A percentile compares a stretch with the other conserved stretches of the same genome.
Conservation (phyloP, 2,797 vertebrate genomes). For the Anguilla megastoma region DNA sequence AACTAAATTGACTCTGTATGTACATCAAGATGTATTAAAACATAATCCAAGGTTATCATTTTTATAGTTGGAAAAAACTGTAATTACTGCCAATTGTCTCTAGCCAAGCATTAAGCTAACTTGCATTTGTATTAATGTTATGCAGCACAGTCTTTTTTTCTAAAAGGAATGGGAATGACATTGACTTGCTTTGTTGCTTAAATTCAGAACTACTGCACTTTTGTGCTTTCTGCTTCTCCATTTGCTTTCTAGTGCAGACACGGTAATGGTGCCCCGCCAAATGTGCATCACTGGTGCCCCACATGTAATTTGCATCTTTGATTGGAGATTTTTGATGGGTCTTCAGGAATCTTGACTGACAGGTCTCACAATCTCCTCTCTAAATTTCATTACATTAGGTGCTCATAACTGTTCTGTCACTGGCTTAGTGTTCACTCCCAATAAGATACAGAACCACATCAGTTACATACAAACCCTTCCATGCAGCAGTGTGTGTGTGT, state of each 20-base stretch:
- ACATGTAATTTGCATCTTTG: background rate
- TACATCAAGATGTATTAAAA: background rate
- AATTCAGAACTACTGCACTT: background rate
- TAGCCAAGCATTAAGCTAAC: background rate
- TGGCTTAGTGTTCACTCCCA: background rate
- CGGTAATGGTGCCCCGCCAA: background rate
- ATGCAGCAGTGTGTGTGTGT: background rate
- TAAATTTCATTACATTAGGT: background rate
- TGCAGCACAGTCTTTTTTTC: background rate
- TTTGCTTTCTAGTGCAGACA: background rate
- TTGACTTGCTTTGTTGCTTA: background rate
- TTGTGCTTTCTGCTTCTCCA: background rate
- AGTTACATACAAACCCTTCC: background rate
- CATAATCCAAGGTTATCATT: background rate
- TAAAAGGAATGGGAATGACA: background rate
- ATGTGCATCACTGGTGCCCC: background rate
- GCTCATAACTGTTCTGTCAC: background rate
- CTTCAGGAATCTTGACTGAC: background rate
- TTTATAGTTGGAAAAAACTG: background rate
- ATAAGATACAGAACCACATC: background rate
- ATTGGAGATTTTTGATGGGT: background rate
- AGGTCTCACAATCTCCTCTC: background rate
- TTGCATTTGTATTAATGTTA: background rate
- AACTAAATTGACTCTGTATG: background rate
- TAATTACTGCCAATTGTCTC: background rate